phyloP scores from a whole-genome alignment of 2,888 invertebrate species.

The Dasysyrphus tricinctus region DNA sequence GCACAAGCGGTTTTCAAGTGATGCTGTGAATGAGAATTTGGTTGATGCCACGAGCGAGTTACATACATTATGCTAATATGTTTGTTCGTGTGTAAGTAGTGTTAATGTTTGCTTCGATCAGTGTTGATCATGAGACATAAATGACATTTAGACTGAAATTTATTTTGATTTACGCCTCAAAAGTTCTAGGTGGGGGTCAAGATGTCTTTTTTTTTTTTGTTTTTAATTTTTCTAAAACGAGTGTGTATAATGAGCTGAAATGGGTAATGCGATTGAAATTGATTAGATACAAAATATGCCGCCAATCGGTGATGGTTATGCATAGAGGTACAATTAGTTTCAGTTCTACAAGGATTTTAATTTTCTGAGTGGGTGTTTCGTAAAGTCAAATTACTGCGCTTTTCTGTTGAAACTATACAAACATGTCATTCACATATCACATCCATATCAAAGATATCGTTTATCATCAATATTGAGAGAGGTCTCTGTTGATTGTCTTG shows the following conservation, averaged over 20 bases:
- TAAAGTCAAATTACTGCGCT: neutral
- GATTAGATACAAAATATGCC: slow-evolving; percentile 17
- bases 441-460: no score
- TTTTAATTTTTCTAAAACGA: neutral
- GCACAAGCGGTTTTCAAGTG: slow-evolving; percentile 58
- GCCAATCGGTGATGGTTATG: neutral
- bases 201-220: slow-evolving; percentile 15
- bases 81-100: slow-evolving; percentile 39
- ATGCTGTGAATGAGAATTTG: slow-evolving; percentile 47
- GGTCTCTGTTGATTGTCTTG: no score
- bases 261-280: slow-evolving; percentile 13
- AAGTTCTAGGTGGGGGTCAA: slow-evolving; percentile 68
- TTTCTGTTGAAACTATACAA: no score
- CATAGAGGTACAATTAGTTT: neutral
- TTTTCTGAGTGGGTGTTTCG: neutral
- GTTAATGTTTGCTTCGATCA: slow-evolving; percentile 67
- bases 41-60: slow-evolving; percentile 66
- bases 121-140: slow-evolving; percentile 62
- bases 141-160: slow-evolving; percentile 65
- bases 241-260: slow-evolving; percentile 6
- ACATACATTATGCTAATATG: slow-evolving; percentile 17
- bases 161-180: slow-evolving; percentile 67
- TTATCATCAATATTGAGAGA: no score
- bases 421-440: no score
- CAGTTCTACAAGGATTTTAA: neutral